Percentiles rank a stretch among this genome's conserved stretches.
phyloP scores from a whole-genome alignment of 1,140 invertebrate genomes.

The Brachionus asplanchnoidis region DNA sequence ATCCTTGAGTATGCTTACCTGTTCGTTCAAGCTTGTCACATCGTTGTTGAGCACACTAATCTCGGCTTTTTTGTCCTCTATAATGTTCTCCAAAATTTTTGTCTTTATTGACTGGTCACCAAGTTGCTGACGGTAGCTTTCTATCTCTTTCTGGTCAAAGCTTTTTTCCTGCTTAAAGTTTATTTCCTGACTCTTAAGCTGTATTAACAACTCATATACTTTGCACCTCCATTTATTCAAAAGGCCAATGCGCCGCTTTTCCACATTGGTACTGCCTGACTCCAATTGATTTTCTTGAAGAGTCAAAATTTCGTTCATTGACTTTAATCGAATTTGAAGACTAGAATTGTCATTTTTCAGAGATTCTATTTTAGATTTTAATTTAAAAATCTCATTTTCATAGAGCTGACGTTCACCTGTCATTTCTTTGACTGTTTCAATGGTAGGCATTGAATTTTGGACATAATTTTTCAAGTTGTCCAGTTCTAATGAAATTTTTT shows the following conservation, averaged over 20 bases:
- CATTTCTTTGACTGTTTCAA: slow-evolving; percentile 9
- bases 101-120: not conserved
- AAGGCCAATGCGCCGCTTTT: not conserved
- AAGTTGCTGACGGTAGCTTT: not conserved
- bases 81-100: slow-evolving; percentile 10
- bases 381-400: slow-evolving; percentile 1
- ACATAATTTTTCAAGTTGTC: slow-evolving; percentile 31
- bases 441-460: slow-evolving; percentile 18
- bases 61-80: slow-evolving; percentile 31
- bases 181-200: slow-evolving; percentile 7
- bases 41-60: not conserved
- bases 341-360: slow-evolving; percentile 12
- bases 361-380: not conserved
- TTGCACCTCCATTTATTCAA: slow-evolving; percentile 15
- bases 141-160: not conserved
- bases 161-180: slow-evolving; percentile 10
- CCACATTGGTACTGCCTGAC: not conserved
- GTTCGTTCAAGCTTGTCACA: not conserved
- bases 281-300: slow-evolving; percentile 34
- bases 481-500: not conserved
- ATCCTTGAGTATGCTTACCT: not conserved
- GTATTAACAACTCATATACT: slow-evolving; percentile 14
- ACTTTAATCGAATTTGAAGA: slow-evolving; percentile 15
- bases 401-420: not conserved
- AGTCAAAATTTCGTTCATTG: slow-evolving; percentile 23